Conservation (phyloP, 2,113 vertebrate species). For the Triplophysa siluroides region DNA sequence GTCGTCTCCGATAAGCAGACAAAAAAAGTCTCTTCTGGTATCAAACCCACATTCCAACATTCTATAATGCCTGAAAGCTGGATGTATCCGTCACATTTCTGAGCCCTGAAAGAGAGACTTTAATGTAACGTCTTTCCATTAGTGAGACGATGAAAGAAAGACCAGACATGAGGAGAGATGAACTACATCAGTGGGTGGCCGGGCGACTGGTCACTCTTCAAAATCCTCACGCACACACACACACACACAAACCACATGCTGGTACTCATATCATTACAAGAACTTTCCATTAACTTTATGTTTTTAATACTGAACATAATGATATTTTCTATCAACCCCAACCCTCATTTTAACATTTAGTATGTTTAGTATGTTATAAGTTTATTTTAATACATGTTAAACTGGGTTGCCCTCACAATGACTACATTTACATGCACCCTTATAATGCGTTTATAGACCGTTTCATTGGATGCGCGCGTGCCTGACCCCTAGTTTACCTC, state of each 20-base stretch:
- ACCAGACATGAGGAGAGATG: slow-evolving; percentile 6
- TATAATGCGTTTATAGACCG: too few relatives aligned
- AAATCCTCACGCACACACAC: slow-evolving; percentile 17
- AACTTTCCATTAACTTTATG: too few relatives aligned
- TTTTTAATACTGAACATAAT: too few relatives aligned
- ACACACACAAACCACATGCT: slow-evolving; percentile 10
- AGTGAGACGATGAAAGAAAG: slow-evolving; percentile 24
- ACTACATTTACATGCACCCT: too few relatives aligned
- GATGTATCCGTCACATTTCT: slow-evolving; percentile 8
- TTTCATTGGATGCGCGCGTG: too few relatives aligned
- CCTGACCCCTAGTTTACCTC: too few relatives aligned
- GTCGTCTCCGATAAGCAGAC: not conserved
- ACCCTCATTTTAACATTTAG: too few relatives aligned
- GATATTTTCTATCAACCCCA: too few relatives aligned
- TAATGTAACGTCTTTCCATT: slow-evolving; percentile 33
- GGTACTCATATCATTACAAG: too few relatives aligned
- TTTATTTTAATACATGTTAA: not conserved
- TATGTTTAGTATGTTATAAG: not conserved
- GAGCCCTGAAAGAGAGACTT: not conserved
- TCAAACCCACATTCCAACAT: slow-evolving; percentile 2
- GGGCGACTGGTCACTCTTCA: not conserved
- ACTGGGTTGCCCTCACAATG: too few relatives aligned
- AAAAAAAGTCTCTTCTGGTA: slow-evolving; percentile 14
- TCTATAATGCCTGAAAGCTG: not conserved
- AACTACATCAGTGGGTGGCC: slow-evolving; percentile 28